Conservation (phyloP, 2,797 vertebrate genomes). For the Macropus fuliginosus region DNA sequence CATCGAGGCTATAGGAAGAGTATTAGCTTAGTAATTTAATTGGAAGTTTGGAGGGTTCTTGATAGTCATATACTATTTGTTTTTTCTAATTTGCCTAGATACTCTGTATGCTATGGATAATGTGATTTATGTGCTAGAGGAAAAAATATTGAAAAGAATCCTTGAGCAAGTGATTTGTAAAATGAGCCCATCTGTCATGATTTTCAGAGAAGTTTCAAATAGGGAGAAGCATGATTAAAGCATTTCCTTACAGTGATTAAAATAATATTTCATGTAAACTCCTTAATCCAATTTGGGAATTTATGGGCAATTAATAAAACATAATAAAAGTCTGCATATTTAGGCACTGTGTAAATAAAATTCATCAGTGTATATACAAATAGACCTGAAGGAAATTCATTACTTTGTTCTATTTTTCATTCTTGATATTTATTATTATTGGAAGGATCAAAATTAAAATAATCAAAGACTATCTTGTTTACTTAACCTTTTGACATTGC, state of each 20-base stretch:
- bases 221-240: background rate
- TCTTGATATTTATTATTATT: background rate
- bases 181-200: background rate
- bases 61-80: background rate
- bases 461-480: background rate
- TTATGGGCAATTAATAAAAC: background rate
- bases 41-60: background rate
- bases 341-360: background rate
- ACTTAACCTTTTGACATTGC: background rate
- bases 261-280: background rate
- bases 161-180: background rate
- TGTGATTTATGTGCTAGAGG: background rate
- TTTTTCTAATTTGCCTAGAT: background rate
- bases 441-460: background rate
- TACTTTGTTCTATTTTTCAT: background rate
- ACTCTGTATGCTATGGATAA: background rate
- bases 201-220: background rate
- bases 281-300: background rate
- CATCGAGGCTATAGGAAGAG: background rate
- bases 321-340: background rate
- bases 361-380: background rate
- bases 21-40: background rate
- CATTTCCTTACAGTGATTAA: background rate
- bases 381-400: background rate
- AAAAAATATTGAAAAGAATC: background rate